phyloP scores from a whole-genome alignment of 1,140 invertebrate genomes.

The Drosophila orosa region DNA sequence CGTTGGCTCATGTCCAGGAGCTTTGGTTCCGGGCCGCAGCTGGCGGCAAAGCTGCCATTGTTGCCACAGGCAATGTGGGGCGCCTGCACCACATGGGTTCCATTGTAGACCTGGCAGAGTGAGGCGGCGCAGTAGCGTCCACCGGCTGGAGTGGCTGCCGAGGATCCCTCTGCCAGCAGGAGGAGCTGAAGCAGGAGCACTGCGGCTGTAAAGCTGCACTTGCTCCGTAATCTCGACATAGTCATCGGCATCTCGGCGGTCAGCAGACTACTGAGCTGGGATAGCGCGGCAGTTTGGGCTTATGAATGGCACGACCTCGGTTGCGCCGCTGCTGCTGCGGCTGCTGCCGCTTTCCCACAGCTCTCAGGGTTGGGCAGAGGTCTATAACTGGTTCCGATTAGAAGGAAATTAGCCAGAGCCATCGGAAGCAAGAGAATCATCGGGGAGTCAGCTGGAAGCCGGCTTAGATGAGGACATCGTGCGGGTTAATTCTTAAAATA shows the following conservation, averaged over 20 bases:
- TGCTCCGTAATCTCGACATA: constrained; percentile 46
- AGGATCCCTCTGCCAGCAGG: not conserved
- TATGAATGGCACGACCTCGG: constrained; percentile 49
- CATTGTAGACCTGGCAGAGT: constrained; percentile 70
- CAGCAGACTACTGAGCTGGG: constrained; percentile 51
- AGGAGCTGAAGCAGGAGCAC: constrained; percentile 42
- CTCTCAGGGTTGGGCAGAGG: constrained; percentile 35
- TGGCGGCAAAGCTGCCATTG: constrained; percentile 55
- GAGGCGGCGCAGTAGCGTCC: constrained; percentile 47
- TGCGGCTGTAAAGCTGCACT: constrained; percentile 55
- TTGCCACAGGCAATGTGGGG: constrained; percentile 70
- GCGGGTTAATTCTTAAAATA: constrained; percentile 15
- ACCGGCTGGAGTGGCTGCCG: not conserved
- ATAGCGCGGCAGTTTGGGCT: constrained; percentile 41
- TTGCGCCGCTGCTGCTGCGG: constrained; percentile 15
- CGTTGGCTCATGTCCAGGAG: constrained; percentile 72
- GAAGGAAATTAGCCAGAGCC: constrained; percentile 41
- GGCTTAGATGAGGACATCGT: constrained; percentile 18
- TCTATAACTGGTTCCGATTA: constrained; percentile 46
- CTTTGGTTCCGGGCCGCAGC: constrained; percentile 65
- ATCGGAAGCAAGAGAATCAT: constrained; percentile 15
- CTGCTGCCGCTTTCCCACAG: constrained; percentile 18
- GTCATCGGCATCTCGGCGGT: constrained; percentile 55
- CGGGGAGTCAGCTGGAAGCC: not conserved
- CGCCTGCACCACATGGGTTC: constrained; percentile 60